phyloP scores from a whole-genome alignment of 2,113 vertebrate genomes.

The Pygoscelis antarcticus region DNA sequence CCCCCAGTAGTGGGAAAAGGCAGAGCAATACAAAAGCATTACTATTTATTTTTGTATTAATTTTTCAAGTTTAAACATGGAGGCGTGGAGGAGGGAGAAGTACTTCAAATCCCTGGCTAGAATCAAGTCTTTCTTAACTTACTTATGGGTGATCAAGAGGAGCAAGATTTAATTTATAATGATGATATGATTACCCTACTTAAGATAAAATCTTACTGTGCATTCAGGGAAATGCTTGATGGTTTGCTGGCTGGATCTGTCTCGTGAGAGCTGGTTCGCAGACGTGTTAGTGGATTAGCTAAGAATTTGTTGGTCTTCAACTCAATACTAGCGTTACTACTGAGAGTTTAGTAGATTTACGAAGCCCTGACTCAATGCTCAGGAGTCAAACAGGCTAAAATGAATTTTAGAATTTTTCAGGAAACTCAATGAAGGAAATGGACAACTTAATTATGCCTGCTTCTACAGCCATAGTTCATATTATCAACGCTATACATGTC shows the following conservation, averaged over 20 bases:
- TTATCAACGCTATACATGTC: accelerated
- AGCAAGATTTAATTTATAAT: neutral
- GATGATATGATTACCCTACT: neutral
- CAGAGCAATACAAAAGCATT: neutral
- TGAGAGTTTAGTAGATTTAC: neutral
- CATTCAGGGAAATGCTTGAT: neutral
- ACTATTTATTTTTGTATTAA: neutral
- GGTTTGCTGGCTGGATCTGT: neutral
- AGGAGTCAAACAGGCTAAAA: neutral
- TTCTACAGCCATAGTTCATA: neutral
- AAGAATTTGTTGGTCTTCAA: neutral
- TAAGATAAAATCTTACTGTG: neutral
- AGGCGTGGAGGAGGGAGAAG: neutral
- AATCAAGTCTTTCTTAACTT: neutral
- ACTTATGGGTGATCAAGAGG: neutral
- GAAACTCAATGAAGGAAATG: neutral
- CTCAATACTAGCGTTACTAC: neutral
- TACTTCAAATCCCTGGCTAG: neutral
- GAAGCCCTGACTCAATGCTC: neutral
- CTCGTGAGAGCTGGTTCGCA: neutral
- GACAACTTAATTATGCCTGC: neutral
- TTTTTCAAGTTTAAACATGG: neutral
- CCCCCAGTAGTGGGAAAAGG: neutral
- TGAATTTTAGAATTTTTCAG: neutral
- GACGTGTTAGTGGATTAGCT: neutral